Base-by-base conservation (phyloP, 2,888 invertebrate species). In the Caenorhabditis panamensis region DNA sequence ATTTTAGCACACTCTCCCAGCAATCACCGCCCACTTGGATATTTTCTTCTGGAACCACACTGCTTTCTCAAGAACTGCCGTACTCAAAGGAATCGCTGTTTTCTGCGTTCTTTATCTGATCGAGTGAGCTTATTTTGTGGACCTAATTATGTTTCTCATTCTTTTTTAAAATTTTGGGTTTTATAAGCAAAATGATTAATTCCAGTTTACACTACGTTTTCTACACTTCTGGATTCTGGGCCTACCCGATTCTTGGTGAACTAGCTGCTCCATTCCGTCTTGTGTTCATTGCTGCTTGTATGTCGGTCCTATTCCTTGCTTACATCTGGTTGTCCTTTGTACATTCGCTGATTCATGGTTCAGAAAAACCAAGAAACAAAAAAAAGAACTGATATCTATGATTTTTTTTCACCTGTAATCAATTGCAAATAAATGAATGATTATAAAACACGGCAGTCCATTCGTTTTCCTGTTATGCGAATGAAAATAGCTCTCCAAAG, bases 201-300 rank as follows among this genome's bases (percentile, higher is more conserved):
- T 26, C 5, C 82, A 89, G 89, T 64, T 82, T 89, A 20, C 88
- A 89, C 79, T 82, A 79, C 26, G 85, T 89, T 53, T 84, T 83
- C 68, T 76, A 87, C 81, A 69, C 73, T 54, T 71, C 84, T 56
- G 86, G 85, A 8, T 87, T 87, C 81, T 89, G 89, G 89, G 89
- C 89, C 0, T 89, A 89, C 63, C 89, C 89, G 16, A 89, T 89
- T 67, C 84, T 89, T 11, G 89, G 87, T 18, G 67, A 84, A 28
- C 71, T 89, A 51, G 58, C 82, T 16, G 66, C 77, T 13, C 83
- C 85, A 9, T 72, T 73, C 64, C 86, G 89, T 8, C 53, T 72
- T 1, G 41, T 82, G 8, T 89, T 89, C 80, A 82, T 88, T 63
- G 75, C 73, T 24, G 84, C 76, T n/a, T 86, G 88, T 72, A 76